Evolutionary conservation across 2,888 invertebrate genomes (phyloP).

Genomic region (Pristionchus arcanus): DNA sequence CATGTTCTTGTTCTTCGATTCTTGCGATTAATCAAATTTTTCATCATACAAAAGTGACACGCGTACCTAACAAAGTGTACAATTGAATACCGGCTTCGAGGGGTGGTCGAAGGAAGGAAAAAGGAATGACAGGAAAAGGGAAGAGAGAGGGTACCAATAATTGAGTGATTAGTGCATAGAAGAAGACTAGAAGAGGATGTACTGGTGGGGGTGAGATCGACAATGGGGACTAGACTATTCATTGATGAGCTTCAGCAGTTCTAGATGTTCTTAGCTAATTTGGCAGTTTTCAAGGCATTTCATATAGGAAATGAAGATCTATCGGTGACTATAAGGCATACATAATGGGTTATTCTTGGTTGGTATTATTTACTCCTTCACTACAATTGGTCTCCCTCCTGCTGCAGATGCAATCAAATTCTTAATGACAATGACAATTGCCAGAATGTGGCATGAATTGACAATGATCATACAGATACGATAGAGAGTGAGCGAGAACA

Average conservation of each 20-base stretch:
- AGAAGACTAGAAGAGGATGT: neutral
- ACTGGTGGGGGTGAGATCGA: neutral
- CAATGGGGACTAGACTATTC: neutral
- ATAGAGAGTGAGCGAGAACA: constrained; percentile 76
- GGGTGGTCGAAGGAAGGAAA: neutral
- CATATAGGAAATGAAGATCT: neutral
- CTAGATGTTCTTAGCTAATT: neutral
- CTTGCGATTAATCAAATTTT: neutral
- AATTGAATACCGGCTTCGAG: neutral
- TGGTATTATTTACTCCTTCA: constrained; percentile 47
- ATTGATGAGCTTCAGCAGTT: neutral
- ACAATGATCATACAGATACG: constrained; percentile 77
- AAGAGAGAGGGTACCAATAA: constrained; percentile 24
- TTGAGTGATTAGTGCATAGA: neutral
- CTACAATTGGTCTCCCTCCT: constrained; percentile 66
- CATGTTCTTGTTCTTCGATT: neutral
- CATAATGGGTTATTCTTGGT: neutral
- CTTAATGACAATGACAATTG: constrained; percentile 69
- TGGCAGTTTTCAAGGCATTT: neutral
- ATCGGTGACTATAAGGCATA: neutral
- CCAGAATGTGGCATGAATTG: constrained; percentile 76
- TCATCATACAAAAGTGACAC: constrained; percentile 4
- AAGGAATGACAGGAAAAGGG: neutral
- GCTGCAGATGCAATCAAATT: constrained; percentile 66
- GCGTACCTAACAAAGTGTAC: constrained; percentile 39